phyloP scores from a whole-genome alignment of 2,888 invertebrate genomes.

The Hymenopus coronatus region DNA sequence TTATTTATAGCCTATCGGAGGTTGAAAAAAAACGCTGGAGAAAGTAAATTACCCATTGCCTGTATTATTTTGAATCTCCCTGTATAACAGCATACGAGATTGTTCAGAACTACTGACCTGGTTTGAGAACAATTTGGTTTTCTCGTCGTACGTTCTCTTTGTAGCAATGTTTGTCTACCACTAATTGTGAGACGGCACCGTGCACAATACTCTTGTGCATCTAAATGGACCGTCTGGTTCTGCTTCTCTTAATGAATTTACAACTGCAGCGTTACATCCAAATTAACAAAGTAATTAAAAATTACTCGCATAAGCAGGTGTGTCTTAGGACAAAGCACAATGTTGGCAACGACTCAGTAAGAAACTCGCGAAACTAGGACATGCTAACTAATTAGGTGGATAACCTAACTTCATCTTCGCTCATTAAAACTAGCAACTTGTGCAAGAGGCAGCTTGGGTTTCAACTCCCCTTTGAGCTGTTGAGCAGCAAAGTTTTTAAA shows the following conservation, averaged over 20 bases:
- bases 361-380: not conserved
- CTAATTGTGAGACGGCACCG: not conserved
- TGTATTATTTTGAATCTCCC: no score
- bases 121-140: no score
- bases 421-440: not conserved
- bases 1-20: no score
- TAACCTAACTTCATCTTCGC: not conserved
- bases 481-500: not conserved
- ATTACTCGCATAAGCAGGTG: not conserved
- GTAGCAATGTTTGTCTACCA: no score
- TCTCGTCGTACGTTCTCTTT: no score
- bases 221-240: not conserved
- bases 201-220: not conserved
- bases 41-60: no score
- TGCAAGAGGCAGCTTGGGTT: not conserved
- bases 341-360: not conserved
- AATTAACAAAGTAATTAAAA: not conserved
- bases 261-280: not conserved
- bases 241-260: not conserved
- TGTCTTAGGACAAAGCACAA: not conserved
- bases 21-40: no score
- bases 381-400: not conserved
- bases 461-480: not conserved
- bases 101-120: no score
- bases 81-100: no score